phyloP scores from a whole-genome alignment of 2,888 invertebrate species.

The Shargacucullia verbasci region DNA sequence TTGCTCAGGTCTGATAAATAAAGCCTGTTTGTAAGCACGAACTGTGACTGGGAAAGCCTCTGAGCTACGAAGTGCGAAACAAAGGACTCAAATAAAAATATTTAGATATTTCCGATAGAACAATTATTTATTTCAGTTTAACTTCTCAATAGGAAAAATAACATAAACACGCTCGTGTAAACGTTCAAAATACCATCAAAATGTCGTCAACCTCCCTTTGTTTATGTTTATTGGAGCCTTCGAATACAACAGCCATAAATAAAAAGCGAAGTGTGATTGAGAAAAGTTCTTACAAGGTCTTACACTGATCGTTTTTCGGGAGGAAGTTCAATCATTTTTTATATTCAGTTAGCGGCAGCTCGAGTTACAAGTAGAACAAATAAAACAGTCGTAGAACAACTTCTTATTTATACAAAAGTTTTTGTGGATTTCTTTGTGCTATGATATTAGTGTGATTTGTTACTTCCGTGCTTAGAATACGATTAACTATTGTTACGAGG shows the following conservation, averaged over 20 bases:
- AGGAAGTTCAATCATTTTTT: slow-evolving; percentile 49
- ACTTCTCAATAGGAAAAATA: slow-evolving; percentile 11
- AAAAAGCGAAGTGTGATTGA: slow-evolving; percentile 41
- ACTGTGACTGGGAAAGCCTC: too few species aligned
- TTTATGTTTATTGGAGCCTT: slow-evolving; percentile 50
- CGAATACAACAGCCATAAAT: slow-evolving; percentile 45
- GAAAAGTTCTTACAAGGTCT: slow-evolving; percentile 41
- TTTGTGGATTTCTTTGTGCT: slow-evolving; percentile 25
- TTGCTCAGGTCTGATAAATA: too few species aligned
- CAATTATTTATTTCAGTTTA: too few species aligned
- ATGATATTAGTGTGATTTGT: slow-evolving; percentile 48
- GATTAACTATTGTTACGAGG: slow-evolving; percentile 30
- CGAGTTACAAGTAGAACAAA: slow-evolving; percentile 50
- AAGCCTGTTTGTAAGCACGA: too few species aligned
- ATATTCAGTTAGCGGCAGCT: slow-evolving; percentile 54
- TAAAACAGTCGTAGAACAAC: slow-evolving; percentile 53
- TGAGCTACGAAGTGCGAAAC: too few species aligned
- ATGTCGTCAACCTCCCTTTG: slow-evolving; percentile 41
- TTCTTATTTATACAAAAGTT: slow-evolving; percentile 54
- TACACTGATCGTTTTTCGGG: slow-evolving; percentile 38
- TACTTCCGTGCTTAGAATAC: slow-evolving; percentile 34
- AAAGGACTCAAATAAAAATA: too few species aligned
- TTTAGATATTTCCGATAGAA: too few species aligned
- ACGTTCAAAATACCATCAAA: slow-evolving; percentile 35
- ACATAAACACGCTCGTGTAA: slow-evolving; percentile 18